phyloP scores from a whole-genome alignment of 1,140 invertebrate species.

The Metopolophium dirhodum region DNA sequence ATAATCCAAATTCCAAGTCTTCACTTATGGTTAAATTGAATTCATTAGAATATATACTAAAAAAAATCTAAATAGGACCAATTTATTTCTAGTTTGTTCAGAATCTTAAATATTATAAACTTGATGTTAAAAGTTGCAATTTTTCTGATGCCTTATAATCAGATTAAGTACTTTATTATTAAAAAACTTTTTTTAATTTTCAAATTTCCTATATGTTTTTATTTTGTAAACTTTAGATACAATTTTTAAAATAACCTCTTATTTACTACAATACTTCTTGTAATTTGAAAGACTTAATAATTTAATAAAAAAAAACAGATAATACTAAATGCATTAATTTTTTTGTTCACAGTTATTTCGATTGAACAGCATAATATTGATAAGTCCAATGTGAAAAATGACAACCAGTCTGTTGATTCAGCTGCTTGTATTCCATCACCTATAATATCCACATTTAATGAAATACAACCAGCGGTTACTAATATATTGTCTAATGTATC shows the following conservation, averaged over 20 bases:
- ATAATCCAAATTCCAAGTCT: no score
- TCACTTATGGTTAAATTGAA: no score
- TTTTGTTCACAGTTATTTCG: not conserved
- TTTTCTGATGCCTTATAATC: no score
- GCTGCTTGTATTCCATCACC: not conserved
- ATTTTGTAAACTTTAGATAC: not conserved
- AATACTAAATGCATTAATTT: not conserved
- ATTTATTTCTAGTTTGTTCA: no score
- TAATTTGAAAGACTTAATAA: not conserved
- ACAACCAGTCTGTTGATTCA: not conserved
- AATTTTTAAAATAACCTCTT: not conserved
- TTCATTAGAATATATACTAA: no score
- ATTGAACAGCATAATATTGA: not conserved
- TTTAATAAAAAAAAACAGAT: not conserved
- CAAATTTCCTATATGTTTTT: not conserved
- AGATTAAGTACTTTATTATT: no score
- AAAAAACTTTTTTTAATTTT: not conserved
- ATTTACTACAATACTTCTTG: not conserved
- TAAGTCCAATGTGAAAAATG: not conserved
- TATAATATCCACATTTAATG: not conserved
- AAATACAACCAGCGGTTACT: not conserved
- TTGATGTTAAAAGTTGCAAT: no score
- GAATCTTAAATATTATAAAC: no score
- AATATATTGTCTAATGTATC: not conserved
- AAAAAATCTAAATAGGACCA: no score